These are phyloP conservation scores for Hydractinia symbiolongicarpus DNA, from an alignment of 30 jellyfish, hydroid and myxozoan genomes.

Conservation along the genomic window DNA sequence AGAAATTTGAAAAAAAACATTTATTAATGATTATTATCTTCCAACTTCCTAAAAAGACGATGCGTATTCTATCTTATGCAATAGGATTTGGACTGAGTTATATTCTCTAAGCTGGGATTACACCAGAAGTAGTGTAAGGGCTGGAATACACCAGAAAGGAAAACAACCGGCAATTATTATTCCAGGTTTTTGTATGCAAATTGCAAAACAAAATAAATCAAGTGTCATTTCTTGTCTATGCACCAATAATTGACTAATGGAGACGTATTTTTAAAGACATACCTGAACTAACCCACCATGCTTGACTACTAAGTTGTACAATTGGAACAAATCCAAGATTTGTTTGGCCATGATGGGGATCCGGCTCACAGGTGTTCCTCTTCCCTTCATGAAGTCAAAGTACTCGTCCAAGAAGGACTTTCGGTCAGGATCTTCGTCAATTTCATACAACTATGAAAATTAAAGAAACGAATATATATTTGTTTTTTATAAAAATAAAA, in stretches of 20 bases:
- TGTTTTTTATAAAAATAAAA: neutral
- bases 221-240: too few species aligned
- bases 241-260: too few species aligned
- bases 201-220: too few species aligned
- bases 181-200: neutral
- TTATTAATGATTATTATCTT: too few species aligned
- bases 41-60: too few species aligned
- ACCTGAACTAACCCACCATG: conserved; percentile 99
- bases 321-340: conserved; percentile 83
- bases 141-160: too few species aligned
- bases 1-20: too few species aligned
- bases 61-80: too few species aligned
- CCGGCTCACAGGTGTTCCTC: conserved; percentile 99
- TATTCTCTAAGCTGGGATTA: too few species aligned
- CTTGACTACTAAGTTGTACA: conserved; percentile 89
- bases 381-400: conserved; percentile 92
- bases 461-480: neutral
- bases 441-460: conserved; percentile 74
- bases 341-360: conserved; percentile 99
- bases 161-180: neutral
- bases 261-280: neutral
- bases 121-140: too few species aligned
- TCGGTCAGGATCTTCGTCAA: conserved; percentile 85
- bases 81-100: too few species aligned
- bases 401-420: conserved; percentile 91